Conservation (phyloP, 1,140 invertebrate genomes). For the Apocrypta bakeri region DNA sequence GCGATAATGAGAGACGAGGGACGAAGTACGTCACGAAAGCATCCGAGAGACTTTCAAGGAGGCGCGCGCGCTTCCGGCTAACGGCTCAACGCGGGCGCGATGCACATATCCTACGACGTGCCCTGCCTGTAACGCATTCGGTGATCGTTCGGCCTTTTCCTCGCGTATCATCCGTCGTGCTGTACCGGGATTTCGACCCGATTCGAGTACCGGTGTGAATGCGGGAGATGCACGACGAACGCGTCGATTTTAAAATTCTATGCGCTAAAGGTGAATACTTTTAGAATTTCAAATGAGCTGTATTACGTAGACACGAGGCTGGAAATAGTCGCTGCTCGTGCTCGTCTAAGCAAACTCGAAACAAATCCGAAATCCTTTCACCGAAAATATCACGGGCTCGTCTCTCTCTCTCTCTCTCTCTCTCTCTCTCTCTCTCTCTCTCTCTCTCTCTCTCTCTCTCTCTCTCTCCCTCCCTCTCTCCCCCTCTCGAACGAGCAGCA, state of each 20-base stretch:
- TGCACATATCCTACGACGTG: neutral
- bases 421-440: neutral
- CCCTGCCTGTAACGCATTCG: neutral
- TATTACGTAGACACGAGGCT: neutral
- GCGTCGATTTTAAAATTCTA: no score
- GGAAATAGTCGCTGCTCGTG: no score
- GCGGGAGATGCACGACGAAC: no score
- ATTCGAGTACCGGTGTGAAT: no score
- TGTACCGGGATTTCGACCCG: no score
- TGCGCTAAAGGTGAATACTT: no score
- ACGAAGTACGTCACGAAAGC: neutral
- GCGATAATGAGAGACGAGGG: conserved; percentile 14
- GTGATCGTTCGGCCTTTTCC: neutral
- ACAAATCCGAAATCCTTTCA: neutral
- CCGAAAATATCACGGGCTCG: neutral
- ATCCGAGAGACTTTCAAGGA: neutral
- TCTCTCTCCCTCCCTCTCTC: no score
- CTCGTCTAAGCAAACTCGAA: neutral
- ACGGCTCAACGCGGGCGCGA: conserved; percentile 13
- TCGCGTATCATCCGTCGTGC: neutral
- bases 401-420: neutral
- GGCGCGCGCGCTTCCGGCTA: conserved; percentile 36
- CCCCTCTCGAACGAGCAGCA: neutral
- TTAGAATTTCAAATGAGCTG: neutral
- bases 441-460: no score